Percentiles rank a stretch among this genome's conserved stretches.
Evolutionary conservation across 1,140 invertebrate species (phyloP).

Genomic region (Ceratosolen fusciceps): DNA sequence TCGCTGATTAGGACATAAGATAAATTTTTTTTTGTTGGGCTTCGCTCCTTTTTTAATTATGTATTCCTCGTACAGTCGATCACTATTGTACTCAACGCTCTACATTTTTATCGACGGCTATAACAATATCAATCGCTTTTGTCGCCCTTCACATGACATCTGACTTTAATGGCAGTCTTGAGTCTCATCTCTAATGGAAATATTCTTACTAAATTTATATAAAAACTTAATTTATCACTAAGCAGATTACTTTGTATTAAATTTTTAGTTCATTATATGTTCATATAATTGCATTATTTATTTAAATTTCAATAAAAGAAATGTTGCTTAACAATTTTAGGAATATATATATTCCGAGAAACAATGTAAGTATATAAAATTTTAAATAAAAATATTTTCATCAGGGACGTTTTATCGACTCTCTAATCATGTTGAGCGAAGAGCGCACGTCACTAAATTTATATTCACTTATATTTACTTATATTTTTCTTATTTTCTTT

Average conservation of each 20-base stretch:
- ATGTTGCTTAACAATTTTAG: neutral
- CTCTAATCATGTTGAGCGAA: constrained; percentile 2
- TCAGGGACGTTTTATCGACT: neutral
- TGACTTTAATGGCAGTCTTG: constrained; percentile 38
- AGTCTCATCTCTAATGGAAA: constrained; percentile 32
- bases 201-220: constrained; percentile 36
- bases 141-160: constrained; percentile 4
- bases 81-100: constrained; percentile 50
- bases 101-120: constrained; percentile 53
- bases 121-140: constrained; percentile 53
- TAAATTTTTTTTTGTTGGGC: constrained; percentile 27
- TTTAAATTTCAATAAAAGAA: neutral
- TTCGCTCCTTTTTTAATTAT: constrained; percentile 8
- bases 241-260: neutral
- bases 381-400: constrained; percentile 27
- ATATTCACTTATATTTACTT: neutral
- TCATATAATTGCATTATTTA: neutral
- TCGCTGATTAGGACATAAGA: constrained; percentile 54
- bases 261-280: neutral
- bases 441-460: neutral
- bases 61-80: constrained; percentile 45
- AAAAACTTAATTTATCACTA: neutral
- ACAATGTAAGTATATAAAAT: neutral
- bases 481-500: constrained; percentile 24
- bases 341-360: neutral